A percentile compares a stretch with the other conserved stretches of the same genome.
phyloP scores from a whole-genome alignment of 2,888 invertebrate genomes.

The Gari tellinella region DNA sequence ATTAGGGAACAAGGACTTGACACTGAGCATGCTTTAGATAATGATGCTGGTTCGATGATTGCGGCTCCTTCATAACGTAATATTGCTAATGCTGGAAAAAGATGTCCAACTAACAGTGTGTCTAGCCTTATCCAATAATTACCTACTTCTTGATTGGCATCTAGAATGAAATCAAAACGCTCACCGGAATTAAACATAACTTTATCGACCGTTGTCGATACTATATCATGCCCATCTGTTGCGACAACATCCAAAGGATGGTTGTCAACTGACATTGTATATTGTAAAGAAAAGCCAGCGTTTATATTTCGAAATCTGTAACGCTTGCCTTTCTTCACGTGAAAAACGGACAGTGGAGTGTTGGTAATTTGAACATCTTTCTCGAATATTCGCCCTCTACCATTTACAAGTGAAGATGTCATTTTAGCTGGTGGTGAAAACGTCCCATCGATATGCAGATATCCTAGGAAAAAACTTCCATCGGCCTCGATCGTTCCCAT shows the following conservation, averaged over 20 bases:
- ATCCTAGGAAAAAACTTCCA: constrained; percentile 1
- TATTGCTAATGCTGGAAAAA: constrained; percentile 56
- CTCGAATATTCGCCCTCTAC: constrained; percentile 59
- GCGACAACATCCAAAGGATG: constrained; percentile 68
- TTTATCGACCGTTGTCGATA: constrained; percentile 58
- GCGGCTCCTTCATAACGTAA: constrained; percentile 39
- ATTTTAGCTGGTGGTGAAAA: constrained; percentile 24
- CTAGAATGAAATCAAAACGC: constrained; percentile 71
- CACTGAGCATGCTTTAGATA: constrained; percentile 17
- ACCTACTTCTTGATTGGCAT: constrained; percentile 50
- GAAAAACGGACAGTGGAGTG: constrained; percentile 56
- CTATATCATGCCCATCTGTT: constrained; percentile 67
- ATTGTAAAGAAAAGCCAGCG: constrained; percentile 63
- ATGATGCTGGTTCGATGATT: constrained; percentile 18
- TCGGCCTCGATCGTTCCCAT: constrained; percentile 5
- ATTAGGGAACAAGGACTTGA: constrained; percentile 36
- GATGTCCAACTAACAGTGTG: constrained; percentile 52
- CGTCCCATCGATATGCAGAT: constrained; percentile 20
- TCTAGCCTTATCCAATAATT: constrained; percentile 75
- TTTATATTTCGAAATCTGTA: constrained; percentile 73
- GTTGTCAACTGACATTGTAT: constrained; percentile 69
- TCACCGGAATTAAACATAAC: constrained; percentile 74
- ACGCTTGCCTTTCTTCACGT: constrained; percentile 33
- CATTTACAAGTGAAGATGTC: constrained; percentile 66
- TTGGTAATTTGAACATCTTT: constrained; percentile 25